These are phyloP conservation scores for Asteroscopus sphinx DNA, from an alignment of 2,888 invertebrate genomes.

Conservation along the genomic window DNA sequence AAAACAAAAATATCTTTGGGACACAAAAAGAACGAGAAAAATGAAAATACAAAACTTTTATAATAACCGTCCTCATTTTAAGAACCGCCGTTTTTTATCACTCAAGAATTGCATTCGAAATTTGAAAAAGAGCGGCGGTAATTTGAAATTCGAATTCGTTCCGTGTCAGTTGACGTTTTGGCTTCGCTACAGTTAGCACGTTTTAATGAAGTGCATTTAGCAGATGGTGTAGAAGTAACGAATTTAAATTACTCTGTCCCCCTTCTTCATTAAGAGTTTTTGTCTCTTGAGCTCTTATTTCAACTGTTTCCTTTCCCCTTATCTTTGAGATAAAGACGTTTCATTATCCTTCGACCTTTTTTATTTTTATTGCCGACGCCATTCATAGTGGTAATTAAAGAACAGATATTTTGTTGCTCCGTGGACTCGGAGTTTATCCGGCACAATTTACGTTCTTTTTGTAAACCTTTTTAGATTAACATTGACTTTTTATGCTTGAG, in stretches of 20 bases:
- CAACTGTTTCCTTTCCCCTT: conserved; percentile 64
- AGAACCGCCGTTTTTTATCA: conserved; percentile 54
- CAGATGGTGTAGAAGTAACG: conserved; percentile 78
- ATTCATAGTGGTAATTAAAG: conserved; percentile 72
- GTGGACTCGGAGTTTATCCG: conserved; percentile 36
- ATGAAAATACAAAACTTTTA: conserved; percentile 44
- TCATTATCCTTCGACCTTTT: conserved; percentile 76
- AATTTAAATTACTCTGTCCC: conserved; percentile 78
- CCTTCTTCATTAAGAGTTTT: conserved; percentile 74
- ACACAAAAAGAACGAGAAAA: conserved; percentile 19
- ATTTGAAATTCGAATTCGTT: conserved; percentile 80
- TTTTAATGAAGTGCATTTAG: conserved; percentile 82
- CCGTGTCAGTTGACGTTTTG: conserved; percentile 66
- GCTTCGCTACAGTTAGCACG: conserved; percentile 72
- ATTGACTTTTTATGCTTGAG: conserved; percentile 28
- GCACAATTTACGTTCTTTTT: conserved; percentile 47
- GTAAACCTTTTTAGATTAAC: conserved; percentile 49
- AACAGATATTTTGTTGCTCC: conserved; percentile 57
- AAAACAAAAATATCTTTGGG: neutral
- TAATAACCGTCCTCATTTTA: conserved; percentile 52
- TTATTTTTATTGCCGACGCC: conserved; percentile 57
- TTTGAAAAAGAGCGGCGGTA: conserved; percentile 72
- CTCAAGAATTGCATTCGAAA: conserved; percentile 70
- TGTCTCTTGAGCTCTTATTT: conserved; percentile 63
- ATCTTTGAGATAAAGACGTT: conserved; percentile 77